Evolutionary conservation across 2,113 vertebrate genomes (phyloP).

Genomic region (Natator depressus): DNA sequence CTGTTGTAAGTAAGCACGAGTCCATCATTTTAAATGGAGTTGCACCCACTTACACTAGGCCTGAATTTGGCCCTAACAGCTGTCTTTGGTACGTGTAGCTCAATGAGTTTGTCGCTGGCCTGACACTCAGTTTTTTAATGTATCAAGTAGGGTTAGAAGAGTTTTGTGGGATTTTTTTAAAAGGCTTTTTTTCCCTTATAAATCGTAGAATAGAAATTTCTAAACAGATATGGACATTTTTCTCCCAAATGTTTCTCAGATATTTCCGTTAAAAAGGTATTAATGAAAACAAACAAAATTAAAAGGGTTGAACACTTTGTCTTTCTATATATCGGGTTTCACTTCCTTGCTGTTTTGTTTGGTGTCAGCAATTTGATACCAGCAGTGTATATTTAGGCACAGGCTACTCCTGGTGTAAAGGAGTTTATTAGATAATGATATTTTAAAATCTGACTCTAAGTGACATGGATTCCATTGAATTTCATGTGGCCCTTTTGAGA

Average conservation of each 20-base stretch:
- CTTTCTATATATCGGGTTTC: not conserved
- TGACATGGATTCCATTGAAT: rapidly evolving
- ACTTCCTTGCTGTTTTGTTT: not conserved
- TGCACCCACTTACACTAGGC: not conserved
- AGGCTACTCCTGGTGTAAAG: not conserved
- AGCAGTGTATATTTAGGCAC: not conserved
- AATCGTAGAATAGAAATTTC: not conserved
- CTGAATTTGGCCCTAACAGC: not conserved
- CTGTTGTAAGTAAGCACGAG: not conserved
- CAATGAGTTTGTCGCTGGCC: not conserved
- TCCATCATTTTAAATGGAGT: not conserved
- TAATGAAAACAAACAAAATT: not conserved
- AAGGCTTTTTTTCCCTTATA: not conserved
- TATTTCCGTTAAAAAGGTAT: not conserved
- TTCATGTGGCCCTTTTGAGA: not conserved
- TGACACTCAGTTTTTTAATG: rapidly evolving
- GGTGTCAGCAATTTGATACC: not conserved
- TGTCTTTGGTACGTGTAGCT: not conserved
- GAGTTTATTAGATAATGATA: rapidly evolving
- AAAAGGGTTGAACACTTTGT: not conserved
- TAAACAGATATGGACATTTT: not conserved
- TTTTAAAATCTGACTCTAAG: not conserved
- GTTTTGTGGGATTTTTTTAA: not conserved
- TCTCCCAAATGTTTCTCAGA: not conserved
- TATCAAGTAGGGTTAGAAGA: not conserved